These are phyloP conservation scores for Trematocara zebra DNA, from an alignment of 2,113 vertebrate genomes.

Conservation along the genomic window DNA sequence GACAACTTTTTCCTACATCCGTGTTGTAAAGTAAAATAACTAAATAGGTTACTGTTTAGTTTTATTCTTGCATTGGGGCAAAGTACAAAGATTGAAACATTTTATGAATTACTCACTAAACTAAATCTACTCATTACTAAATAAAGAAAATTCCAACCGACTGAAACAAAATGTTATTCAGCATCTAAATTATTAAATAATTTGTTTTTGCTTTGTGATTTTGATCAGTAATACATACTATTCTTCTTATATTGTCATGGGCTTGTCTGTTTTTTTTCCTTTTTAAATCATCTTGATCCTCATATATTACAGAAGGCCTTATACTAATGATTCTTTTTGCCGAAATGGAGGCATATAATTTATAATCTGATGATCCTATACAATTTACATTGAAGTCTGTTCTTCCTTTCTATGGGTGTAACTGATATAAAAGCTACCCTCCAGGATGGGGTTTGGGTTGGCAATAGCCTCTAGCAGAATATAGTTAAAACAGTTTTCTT, in stretches of 20 bases:
- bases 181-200: background rate
- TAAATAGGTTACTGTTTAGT: background rate
- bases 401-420: too few species aligned
- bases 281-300: too few species aligned
- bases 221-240: too few species aligned
- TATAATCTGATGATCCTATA: too few species aligned
- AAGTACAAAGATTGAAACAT: background rate
- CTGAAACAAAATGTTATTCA: background rate
- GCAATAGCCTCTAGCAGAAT: too few species aligned
- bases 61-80: background rate
- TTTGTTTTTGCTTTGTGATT: background rate
- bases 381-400: too few species aligned
- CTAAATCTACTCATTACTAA: background rate
- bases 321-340: too few species aligned
- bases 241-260: background rate
- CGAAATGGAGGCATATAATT: too few species aligned
- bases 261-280: background rate
- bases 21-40: background rate
- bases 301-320: too few species aligned
- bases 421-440: too few species aligned
- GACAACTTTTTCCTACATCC: background rate
- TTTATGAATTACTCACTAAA: background rate
- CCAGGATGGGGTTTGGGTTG: too few species aligned
- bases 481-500: too few species aligned
- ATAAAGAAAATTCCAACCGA: background rate